Evolutionary conservation across 1,140 invertebrate genomes (phyloP), one percentile per base, ranked within the genome.

Genomic region (Diorhabda sublineata): DNA sequence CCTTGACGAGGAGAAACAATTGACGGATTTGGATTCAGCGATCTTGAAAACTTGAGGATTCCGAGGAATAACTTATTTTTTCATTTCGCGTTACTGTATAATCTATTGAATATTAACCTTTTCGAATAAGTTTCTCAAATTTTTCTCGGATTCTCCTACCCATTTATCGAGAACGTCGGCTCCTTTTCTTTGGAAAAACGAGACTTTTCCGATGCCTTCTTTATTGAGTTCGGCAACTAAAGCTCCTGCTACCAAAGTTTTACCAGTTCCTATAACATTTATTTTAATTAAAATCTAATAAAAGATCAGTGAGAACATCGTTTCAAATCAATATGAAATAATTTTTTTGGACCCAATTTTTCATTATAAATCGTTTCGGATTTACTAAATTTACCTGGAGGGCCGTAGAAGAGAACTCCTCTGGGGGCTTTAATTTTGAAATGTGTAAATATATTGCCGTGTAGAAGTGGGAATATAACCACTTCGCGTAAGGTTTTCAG

Each of bases 401-500:
- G 91, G 41, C 92, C 92, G 79, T 92, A 89, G 76, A 94, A 87
- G 3, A 94, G 78, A 57, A 93, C 85, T 26, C 92, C 91, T 67
- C 87, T 80, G 0, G 91, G 90, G 57, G 91, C 88, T 70, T 85
- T 85, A 9, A 92, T 82, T 70, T 89, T 87, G 70, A 91, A 86
- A 74, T 87, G 85, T 2, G 85, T 78, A 76, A 89, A 91, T 52
- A 92, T 82, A 67, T 92, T 88, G 3, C 89, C 87, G 73, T 91
- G 90, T 68, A 89, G 83, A 68, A 93, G 78, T 26, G 91, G 90
- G 73, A 91, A 88, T 5, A 92, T 78, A 5, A 92, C 83, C 73
- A 90, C 90, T 80, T 93, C 91, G 76, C 91, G 91, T 4, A 93
- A 82, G 11, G 87, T 83, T 69, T 86, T 82, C 4, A 93, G 84